phyloP scores from a whole-genome alignment of 2,113 vertebrate species.

The Triplophysa siluroides region DNA sequence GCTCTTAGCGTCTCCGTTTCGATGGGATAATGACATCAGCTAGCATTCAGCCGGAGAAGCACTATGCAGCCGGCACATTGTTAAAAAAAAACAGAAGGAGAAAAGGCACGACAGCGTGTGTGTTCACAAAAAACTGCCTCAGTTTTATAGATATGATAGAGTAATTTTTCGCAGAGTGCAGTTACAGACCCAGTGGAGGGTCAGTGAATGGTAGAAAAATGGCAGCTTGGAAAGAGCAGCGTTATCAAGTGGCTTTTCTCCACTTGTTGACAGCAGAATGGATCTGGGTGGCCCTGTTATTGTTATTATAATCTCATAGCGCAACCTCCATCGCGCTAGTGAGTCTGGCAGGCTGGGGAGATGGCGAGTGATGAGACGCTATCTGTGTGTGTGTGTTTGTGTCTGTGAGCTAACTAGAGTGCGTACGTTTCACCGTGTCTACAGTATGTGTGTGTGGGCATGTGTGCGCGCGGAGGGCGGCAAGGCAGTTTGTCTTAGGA shows the following conservation, averaged over 20 bases:
- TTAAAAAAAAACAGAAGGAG: not conserved
- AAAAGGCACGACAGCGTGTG: conserved; percentile 27
- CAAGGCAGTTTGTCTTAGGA: conserved; percentile 68
- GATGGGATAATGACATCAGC: conserved; percentile 22
- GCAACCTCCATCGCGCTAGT: conserved; percentile 47
- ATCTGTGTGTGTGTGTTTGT: conserved; percentile 53
- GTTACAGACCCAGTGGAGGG: conserved; percentile 44
- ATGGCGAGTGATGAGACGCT: conserved; percentile 52
- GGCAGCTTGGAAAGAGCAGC: conserved; percentile 46
- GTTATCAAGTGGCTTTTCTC: conserved; percentile 52
- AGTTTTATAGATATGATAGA: conserved; percentile 51
- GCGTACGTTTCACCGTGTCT: conserved; percentile 48
- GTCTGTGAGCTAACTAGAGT: conserved; percentile 52
- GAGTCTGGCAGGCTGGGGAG: conserved; percentile 52
- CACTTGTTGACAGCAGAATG: conserved; percentile 60
- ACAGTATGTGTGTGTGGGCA: conserved; percentile 44
- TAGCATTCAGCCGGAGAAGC: not conserved
- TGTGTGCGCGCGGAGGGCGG: conserved; percentile 34
- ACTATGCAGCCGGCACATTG: not conserved
- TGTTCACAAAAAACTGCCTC: conserved; percentile 27
- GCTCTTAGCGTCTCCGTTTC: not conserved
- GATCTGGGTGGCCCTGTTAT: conserved; percentile 56
- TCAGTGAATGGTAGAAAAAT: conserved; percentile 47
- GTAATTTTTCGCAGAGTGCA: conserved; percentile 49
- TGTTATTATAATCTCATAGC: conserved; percentile 57